A percentile compares a stretch with the other conserved stretches of the same genome.
Evolutionary conservation across 1,140 invertebrate species (phyloP).

Genomic region (Adoxophyes honmai): DNA sequence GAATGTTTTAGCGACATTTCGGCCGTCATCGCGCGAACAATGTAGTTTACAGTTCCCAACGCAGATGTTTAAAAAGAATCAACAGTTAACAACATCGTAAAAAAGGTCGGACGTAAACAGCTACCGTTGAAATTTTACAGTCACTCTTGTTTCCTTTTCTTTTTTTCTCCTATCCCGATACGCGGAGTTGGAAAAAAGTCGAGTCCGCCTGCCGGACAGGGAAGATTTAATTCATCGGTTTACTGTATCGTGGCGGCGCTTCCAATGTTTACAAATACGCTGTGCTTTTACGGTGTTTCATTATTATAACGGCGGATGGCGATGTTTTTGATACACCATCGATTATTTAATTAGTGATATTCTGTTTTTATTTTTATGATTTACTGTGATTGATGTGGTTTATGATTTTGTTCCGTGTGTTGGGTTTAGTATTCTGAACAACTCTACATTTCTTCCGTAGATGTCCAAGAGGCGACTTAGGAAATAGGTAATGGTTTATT

Average conservation of each 20-base stretch:
- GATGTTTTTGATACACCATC: too few relatives aligned
- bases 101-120: constrained; percentile 67
- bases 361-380: too few relatives aligned
- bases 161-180: constrained; percentile 42
- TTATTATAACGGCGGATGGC: neutral
- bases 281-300: neutral
- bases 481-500: too few relatives aligned
- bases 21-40: constrained; percentile 57
- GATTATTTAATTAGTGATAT: too few relatives aligned
- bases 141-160: constrained; percentile 56
- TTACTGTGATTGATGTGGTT: too few relatives aligned
- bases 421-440: too few relatives aligned
- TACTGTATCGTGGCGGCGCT: neutral
- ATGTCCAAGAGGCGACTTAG: too few relatives aligned
- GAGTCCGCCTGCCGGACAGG: neutral
- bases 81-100: constrained; percentile 73
- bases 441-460: too few relatives aligned
- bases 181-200: constrained; percentile 18
- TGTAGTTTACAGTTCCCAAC: constrained; percentile 69
- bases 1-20: constrained; percentile 40
- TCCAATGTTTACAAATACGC: constrained; percentile 7
- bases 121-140: constrained; percentile 69
- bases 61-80: constrained; percentile 75
- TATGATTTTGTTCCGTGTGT: too few relatives aligned
- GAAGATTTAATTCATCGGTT: constrained; percentile 9